phyloP scores from a whole-genome alignment of 2,113 vertebrate genomes.

The Macquaria australasica region DNA sequence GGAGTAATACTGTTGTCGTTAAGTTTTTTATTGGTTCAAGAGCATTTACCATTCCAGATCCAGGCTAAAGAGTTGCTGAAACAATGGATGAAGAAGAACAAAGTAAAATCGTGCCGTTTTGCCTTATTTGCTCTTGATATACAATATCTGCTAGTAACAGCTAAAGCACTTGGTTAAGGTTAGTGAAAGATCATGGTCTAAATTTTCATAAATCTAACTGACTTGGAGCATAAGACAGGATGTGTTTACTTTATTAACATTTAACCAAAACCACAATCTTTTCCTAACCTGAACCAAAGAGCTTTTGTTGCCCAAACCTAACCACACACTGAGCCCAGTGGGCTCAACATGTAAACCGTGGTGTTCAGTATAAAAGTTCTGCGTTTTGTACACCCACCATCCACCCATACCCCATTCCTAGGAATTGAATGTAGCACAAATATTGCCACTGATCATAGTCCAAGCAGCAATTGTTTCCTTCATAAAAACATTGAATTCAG shows the following conservation, averaged over 20 bases:
- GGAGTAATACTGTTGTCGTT: slow-evolving; percentile 32
- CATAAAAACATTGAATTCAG: background rate
- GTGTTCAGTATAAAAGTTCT: background rate
- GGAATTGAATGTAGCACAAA: background rate
- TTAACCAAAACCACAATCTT: background rate
- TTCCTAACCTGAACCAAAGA: background rate
- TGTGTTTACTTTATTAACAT: background rate
- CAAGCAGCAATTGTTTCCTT: background rate
- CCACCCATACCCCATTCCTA: background rate
- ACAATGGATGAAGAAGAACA: background rate
- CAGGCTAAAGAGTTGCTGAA: background rate
- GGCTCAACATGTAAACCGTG: background rate
- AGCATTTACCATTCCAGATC: slow-evolving; percentile 16
- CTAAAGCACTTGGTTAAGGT: background rate
- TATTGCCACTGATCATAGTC: background rate
- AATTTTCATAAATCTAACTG: background rate
- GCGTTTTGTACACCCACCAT: background rate
- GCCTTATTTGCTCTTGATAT: background rate
- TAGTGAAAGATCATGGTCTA: background rate
- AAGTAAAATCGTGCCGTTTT: background rate
- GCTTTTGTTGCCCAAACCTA: background rate
- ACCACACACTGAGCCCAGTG: background rate
- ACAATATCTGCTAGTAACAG: background rate
- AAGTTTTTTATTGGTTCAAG: slow-evolving; percentile 26
- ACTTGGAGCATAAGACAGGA: background rate